These are phyloP conservation scores for Drosophila mulleri DNA, from an alignment of 2,888 invertebrate genomes.

Conservation along the genomic window DNA sequence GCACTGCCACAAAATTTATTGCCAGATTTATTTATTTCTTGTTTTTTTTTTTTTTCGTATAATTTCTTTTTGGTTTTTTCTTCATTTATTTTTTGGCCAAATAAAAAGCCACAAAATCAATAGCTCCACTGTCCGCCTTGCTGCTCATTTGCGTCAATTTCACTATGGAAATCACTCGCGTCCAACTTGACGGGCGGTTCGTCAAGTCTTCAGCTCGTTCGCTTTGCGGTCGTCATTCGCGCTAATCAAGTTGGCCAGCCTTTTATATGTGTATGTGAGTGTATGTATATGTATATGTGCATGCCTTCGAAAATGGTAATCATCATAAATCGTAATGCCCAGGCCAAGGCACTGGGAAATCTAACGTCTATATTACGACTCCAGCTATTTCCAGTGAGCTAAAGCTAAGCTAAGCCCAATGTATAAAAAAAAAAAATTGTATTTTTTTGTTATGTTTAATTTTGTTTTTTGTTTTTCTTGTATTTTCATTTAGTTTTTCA, in stretches of 20 bases:
- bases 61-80: slow-evolving; percentile 7
- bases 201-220: slow-evolving; percentile 28
- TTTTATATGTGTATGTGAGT: not conserved
- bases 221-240: slow-evolving; percentile 46
- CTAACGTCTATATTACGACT: slow-evolving; percentile 42
- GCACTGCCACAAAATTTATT: slow-evolving; percentile 44
- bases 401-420: slow-evolving; percentile 27
- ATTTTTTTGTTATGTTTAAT: not conserved
- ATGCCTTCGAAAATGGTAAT: slow-evolving; percentile 59
- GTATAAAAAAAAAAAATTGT: slow-evolving; percentile 4
- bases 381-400: slow-evolving; percentile 7
- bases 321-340: slow-evolving; percentile 75
- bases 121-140: slow-evolving; percentile 48
- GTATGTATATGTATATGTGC: slow-evolving; percentile 5
- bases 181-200: slow-evolving; percentile 21
- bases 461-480: slow-evolving; percentile 5
- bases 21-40: slow-evolving; percentile 13
- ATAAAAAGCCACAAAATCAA: slow-evolving; percentile 67
- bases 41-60: slow-evolving; percentile 2
- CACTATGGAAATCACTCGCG: slow-evolving; percentile 59
- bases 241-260: slow-evolving; percentile 64
- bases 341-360: slow-evolving; percentile 49
- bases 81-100: slow-evolving; percentile 29
- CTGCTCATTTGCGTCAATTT: slow-evolving; percentile 65
- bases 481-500: slow-evolving; percentile 37